Evolutionary conservation across 2,797 vertebrate genomes (phyloP).

Genomic region (Acanthornis magna): DNA sequence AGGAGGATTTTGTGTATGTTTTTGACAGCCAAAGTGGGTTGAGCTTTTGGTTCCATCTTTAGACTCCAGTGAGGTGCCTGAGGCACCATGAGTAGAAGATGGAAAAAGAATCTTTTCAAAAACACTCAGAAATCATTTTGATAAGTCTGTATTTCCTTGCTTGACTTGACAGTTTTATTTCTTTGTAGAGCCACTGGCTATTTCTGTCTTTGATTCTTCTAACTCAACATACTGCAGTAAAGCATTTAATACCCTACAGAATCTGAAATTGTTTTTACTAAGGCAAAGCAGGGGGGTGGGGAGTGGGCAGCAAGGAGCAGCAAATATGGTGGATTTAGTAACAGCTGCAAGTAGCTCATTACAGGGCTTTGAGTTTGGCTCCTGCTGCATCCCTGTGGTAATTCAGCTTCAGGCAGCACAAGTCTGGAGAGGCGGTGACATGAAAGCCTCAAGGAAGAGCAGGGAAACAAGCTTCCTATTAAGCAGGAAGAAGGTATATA

Average conservation of each 20-base stretch:
- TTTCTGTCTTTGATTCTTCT: conserved; percentile 36
- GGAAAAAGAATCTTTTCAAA: conserved; percentile 45
- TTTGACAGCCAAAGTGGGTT: conserved; percentile 16
- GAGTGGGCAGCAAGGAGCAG: neutral
- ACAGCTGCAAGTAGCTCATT: neutral
- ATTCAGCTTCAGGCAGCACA: neutral
- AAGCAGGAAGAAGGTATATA: neutral
- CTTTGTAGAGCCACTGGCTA: conserved; percentile 8
- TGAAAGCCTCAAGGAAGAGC: neutral
- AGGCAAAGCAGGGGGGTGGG: neutral
- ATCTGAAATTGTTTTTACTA: neutral
- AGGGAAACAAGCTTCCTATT: neutral
- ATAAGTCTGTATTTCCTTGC: conserved; percentile 31
- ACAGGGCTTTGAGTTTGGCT: neutral
- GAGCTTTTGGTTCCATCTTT: conserved; percentile 53
- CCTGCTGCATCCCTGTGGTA: neutral
- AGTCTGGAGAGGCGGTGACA: neutral
- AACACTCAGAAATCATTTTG: conserved; percentile 44
- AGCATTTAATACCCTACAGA: conserved; percentile 6
- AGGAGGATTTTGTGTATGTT: neutral
- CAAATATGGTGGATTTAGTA: neutral
- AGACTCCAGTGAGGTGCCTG: conserved; percentile 18
- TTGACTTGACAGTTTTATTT: conserved; percentile 58
- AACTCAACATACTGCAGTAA: conserved; percentile 11
- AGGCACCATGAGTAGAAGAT: conserved; percentile 15